Percentiles rank a stretch among this genome's conserved stretches.
These are phyloP conservation scores for Ichneumoninae sp. DNA, from an alignment of 2,888 invertebrate species.

Conservation along the genomic window DNA sequence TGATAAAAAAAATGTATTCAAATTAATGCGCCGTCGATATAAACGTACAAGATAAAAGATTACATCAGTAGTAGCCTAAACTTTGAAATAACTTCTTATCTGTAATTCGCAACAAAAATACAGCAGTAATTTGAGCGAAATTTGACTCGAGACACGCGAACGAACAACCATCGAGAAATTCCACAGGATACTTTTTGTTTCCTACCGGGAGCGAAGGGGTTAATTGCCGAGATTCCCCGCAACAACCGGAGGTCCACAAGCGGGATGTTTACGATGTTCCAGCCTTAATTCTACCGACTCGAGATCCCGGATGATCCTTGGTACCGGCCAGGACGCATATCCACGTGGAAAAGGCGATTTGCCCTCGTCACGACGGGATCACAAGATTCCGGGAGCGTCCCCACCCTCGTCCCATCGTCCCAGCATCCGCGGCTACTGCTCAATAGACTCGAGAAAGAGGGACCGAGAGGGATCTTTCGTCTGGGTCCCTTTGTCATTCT, in stretches of 20 bases:
- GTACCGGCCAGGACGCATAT: conserved; percentile 18
- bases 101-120: background rate
- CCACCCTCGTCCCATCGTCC: background rate
- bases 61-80: too few relatives aligned
- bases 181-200: background rate
- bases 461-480: background rate
- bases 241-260: background rate
- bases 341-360: conserved; percentile 43
- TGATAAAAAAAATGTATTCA: too few relatives aligned
- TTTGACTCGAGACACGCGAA: background rate
- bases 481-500: conserved; percentile 36
- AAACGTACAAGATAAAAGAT: too few relatives aligned
- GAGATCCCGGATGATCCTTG: conserved; percentile 3
- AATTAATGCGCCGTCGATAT: too few relatives aligned
- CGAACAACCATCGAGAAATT: background rate
- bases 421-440: background rate
- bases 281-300: background rate
- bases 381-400: conserved; percentile 14
- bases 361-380: conserved; percentile 40
- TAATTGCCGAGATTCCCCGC: background rate
- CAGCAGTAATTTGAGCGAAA: too few relatives aligned
- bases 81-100: too few relatives aligned
- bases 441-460: conserved; percentile 13
- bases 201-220: background rate
- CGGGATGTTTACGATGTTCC: background rate